A percentile compares a stretch with the other conserved stretches of the same genome.
These are phyloP conservation scores for Smithornis capensis DNA, from an alignment of 2,113 vertebrate species.

Conservation along the genomic window DNA sequence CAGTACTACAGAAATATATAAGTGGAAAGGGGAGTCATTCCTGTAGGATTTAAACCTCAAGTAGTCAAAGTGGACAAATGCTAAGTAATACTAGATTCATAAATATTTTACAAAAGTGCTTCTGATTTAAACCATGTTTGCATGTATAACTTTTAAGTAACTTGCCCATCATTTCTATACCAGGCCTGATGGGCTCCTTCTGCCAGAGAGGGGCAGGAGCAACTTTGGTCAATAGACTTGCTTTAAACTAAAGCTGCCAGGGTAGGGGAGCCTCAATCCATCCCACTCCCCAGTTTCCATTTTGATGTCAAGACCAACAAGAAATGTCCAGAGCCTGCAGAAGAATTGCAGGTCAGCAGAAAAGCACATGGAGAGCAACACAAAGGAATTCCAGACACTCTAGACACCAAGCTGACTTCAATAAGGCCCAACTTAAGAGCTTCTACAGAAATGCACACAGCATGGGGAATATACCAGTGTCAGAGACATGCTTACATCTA, in stretches of 20 bases:
- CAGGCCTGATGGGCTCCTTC: background rate
- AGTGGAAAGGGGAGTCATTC: background rate
- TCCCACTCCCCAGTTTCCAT: background rate
- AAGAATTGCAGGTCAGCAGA: background rate
- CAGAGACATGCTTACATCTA: fast-evolving
- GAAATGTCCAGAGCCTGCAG: background rate
- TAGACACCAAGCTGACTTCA: background rate
- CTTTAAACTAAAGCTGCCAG: background rate
- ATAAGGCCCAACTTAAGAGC: background rate
- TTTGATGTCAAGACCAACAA: background rate
- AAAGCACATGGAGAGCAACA: background rate
- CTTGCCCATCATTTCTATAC: background rate
- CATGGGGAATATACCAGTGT: background rate
- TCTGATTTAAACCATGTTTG: background rate
- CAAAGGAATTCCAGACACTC: background rate
- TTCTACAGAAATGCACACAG: background rate
- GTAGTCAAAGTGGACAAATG: background rate
- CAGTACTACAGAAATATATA: background rate
- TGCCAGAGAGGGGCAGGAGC: background rate
- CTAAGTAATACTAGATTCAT: background rate
- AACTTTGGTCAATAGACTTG: background rate
- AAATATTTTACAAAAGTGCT: background rate
- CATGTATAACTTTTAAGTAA: background rate
- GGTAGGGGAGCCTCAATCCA: background rate
- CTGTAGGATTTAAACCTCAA: background rate